Percentiles rank a stretch among this genome's conserved stretches.
These are phyloP conservation scores for Papilio aristodemus DNA, from an alignment of 1,140 invertebrate species.

Conservation along the genomic window DNA sequence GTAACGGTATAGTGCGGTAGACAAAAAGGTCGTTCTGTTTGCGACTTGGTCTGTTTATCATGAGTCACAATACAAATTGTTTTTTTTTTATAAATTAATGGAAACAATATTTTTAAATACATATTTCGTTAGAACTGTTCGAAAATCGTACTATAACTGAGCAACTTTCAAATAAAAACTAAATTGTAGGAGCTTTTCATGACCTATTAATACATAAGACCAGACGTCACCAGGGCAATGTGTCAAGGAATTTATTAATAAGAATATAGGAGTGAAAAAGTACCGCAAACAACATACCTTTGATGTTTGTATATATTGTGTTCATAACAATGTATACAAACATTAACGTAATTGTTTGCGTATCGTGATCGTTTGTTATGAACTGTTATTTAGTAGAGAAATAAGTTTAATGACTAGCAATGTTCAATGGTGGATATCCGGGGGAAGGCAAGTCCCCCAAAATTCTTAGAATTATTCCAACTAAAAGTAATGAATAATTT, in stretches of 20 bases:
- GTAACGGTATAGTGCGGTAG: not conserved
- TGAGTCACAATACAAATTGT: too few relatives aligned
- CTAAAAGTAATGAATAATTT: too few relatives aligned
- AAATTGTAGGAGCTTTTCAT: not conserved
- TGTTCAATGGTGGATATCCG: too few relatives aligned
- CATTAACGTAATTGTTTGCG: not conserved
- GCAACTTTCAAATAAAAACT: too few relatives aligned
- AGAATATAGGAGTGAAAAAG: not conserved
- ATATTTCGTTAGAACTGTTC: too few relatives aligned
- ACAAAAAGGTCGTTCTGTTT: not conserved
- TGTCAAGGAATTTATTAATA: constrained; percentile 11
- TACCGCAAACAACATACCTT: not conserved
- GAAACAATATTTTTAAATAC: too few relatives aligned
- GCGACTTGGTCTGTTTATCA: not conserved
- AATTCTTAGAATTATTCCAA: too few relatives aligned
- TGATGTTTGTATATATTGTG: constrained; percentile 1
- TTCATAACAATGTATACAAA: not conserved
- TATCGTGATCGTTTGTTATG: not conserved
- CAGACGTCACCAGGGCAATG: not conserved
- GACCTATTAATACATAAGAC: not conserved
- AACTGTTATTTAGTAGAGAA: constrained; percentile 1
- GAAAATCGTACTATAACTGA: too few relatives aligned
- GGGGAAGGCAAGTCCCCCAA: too few relatives aligned
- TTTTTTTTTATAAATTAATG: too few relatives aligned
- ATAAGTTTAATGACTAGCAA: not conserved